phyloP scores from a whole-genome alignment of 2,888 invertebrate species.

The Theodoxus fluviatilis region DNA sequence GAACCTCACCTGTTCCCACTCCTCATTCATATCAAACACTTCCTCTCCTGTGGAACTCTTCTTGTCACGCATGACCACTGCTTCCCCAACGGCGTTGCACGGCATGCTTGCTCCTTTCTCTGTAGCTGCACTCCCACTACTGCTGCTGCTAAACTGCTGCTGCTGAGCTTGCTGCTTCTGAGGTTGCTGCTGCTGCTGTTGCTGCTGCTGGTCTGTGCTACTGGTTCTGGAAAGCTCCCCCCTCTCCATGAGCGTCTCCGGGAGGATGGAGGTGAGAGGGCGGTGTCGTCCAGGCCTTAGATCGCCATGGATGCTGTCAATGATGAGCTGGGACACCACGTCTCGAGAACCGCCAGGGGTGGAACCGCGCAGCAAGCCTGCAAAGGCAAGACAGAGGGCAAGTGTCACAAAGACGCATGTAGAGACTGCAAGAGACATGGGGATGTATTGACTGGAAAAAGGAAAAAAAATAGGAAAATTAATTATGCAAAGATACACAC shows the following conservation, averaged over 20 bases:
- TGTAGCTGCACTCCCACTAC: too few species aligned
- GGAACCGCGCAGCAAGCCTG: slow-evolving; percentile 61
- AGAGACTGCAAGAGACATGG: too few species aligned
- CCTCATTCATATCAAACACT: slow-evolving; percentile 70
- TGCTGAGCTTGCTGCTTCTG: neutral
- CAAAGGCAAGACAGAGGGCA: slow-evolving; percentile 16
- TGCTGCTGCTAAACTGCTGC: too few species aligned
- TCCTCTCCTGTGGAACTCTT: slow-evolving; percentile 6
- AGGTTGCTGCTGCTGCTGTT: neutral
- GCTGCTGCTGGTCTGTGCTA: slow-evolving; percentile 7
- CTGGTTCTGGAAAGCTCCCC: slow-evolving; percentile 37
- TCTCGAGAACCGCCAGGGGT: slow-evolving; percentile 50
- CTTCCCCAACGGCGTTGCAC: neutral
- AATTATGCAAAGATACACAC: too few species aligned
- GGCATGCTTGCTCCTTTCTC: neutral
- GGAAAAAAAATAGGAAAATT: too few species aligned
- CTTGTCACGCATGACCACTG: neutral
- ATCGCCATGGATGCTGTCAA: slow-evolving; percentile 43
- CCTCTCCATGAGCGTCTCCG: slow-evolving; percentile 52
- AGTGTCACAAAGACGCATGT: too few species aligned
- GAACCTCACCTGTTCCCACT: slow-evolving; percentile 81
- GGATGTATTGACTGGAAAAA: too few species aligned
- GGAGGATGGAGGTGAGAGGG: slow-evolving; percentile 44
- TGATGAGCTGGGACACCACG: slow-evolving; percentile 55
- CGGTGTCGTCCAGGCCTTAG: slow-evolving; percentile 38